Evolutionary conservation across 2,888 invertebrate species (phyloP).

Genomic region (Drosophila mimica): DNA sequence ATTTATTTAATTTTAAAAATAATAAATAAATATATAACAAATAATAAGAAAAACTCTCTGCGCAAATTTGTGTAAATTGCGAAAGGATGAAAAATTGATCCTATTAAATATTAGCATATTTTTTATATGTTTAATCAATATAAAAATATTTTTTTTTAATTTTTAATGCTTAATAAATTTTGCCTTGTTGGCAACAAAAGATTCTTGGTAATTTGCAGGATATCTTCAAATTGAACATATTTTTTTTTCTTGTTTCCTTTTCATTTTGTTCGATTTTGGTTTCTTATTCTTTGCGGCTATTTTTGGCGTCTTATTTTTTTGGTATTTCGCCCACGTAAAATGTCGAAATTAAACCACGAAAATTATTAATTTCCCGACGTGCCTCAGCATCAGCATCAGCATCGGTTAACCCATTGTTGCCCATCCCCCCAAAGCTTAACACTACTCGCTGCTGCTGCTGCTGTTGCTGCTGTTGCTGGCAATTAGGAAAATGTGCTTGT

Average conservation of each 20-base stretch:
- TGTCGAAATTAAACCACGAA: constrained; percentile 65
- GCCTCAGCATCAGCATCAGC: too few relatives aligned
- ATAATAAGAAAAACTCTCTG: not conserved
- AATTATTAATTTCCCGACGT: constrained; percentile 71
- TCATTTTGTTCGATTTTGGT: not conserved
- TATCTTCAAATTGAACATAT: not conserved
- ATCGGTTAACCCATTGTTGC: constrained; percentile 46
- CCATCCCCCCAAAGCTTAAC: not conserved
- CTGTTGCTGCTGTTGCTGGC: constrained; percentile 31
- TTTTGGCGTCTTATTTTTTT: constrained; percentile 30
- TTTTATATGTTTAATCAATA: not conserved
- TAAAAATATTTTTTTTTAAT: not conserved
- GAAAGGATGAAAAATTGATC: not conserved
- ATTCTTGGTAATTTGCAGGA: not conserved
- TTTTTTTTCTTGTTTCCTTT: not conserved
- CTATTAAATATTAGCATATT: not conserved
- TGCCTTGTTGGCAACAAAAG: too few relatives aligned
- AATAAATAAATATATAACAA: not conserved
- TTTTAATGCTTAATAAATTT: too few relatives aligned
- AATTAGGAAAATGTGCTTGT: constrained; percentile 74
- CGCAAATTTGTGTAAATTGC: not conserved
- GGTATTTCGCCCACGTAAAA: constrained; percentile 69
- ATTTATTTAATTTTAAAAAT: not conserved
- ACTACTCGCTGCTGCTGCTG: not conserved
- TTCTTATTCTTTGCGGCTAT: constrained; percentile 9